Evolutionary conservation across 2,113 vertebrate species (phyloP).

Genomic region (Albula glossodonta): DNA sequence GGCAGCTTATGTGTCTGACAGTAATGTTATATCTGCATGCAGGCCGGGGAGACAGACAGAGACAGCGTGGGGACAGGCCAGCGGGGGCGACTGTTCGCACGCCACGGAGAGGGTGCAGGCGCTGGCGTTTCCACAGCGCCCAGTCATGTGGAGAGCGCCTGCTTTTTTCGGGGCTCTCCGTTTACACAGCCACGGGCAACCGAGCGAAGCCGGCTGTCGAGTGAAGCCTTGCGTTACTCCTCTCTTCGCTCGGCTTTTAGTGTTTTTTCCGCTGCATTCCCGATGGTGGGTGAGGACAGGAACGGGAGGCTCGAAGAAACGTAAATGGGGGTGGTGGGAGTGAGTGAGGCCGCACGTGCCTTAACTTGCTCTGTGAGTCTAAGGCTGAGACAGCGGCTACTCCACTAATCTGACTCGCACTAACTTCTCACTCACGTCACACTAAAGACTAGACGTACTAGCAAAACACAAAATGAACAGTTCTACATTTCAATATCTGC

Average conservation of each 20-base stretch:
- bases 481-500: not conserved
- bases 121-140: not conserved
- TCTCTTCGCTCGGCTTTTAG: not conserved
- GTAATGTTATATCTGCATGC: conserved; percentile 43
- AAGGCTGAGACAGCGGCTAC: not conserved
- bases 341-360: not conserved
- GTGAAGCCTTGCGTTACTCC: not conserved
- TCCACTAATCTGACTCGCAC: not conserved
- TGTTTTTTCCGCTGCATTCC: not conserved
- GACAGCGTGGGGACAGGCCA: conserved; percentile 25
- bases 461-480: not conserved
- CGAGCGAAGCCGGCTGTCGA: not conserved
- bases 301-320: not conserved
- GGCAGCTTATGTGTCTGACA: conserved; percentile 45
- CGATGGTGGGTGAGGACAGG: not conserved
- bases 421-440: not conserved
- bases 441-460: not conserved
- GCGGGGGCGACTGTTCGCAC: conserved; percentile 28
- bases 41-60: conserved; percentile 27
- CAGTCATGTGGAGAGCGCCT: not conserved
- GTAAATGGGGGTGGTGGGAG: not conserved
- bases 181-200: not conserved
- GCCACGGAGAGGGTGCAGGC: not conserved
- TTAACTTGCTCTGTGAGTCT: not conserved
- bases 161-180: not conserved